Evolutionary conservation across 2,113 vertebrate genomes (phyloP), one percentile per base, ranked within the genome.

Genomic region (Pelodiscus sinensis): DNA sequence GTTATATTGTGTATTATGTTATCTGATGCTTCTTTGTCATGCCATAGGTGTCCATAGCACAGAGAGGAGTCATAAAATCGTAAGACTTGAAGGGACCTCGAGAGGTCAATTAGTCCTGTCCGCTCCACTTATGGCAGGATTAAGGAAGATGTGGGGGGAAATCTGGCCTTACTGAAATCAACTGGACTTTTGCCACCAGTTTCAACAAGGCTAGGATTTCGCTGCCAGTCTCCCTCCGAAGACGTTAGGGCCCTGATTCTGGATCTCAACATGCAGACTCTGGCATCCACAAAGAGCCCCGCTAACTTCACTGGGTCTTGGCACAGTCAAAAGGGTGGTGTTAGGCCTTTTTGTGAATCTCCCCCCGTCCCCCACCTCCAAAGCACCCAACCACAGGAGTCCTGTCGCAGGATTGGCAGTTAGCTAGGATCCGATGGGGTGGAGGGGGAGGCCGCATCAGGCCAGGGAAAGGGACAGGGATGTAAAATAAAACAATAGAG

Each of bases 251-350:
- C 22, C 38, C 73, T 50, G 38, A 77, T 77, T 38, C 38, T 77
- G 73, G 38, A 44, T 44, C 56, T 60, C 35, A 19, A 31, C 4
- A 29, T 11, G 77, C 62, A 56, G 80, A 35, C 65, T 78, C 51
- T 77, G 0, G 0, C 1, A 81, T 29, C 85, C 13, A 38, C 57
- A 1, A 16, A 18, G 58, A 86, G 38, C 22, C 1, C 4, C 38
- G 15, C 14, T 13, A 82, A 51, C 79, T 93, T n/a, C 44, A 22
- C 10, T 1, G 0, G 14, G 35, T 60, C 75, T 50, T 25, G 11
- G 38, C 73, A 77, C 31, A 35, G 65, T 71, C 18, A 35, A 71
- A 71, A 71, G 65, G 18, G 18, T 21, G 31, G 18, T 35, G 18
- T 31, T 68, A 68, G 31, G 65, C 65, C 8, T 16, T 68, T 35